Conservation (phyloP, 2,113 vertebrate species). For the Marcusenius ussheri region DNA sequence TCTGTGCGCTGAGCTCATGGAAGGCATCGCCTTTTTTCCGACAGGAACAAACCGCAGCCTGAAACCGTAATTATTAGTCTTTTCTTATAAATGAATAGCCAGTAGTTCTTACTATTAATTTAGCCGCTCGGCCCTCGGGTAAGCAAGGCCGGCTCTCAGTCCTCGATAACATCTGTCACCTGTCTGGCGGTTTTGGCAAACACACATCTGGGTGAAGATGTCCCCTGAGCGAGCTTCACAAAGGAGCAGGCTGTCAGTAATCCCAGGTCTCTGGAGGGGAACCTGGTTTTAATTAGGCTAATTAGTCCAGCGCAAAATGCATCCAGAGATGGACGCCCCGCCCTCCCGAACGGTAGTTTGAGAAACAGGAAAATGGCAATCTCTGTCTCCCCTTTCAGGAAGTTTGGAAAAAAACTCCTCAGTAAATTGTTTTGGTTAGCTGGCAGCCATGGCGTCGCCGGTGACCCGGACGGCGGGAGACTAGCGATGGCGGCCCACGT, state of each 20-base stretch:
- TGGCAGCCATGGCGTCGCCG: background rate
- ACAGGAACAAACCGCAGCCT: background rate
- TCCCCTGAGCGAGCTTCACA: background rate
- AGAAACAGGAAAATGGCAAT: slow-evolving; percentile 22
- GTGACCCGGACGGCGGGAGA: background rate
- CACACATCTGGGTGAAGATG: background rate
- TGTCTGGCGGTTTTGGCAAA: background rate
- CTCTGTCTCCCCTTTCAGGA: slow-evolving; percentile 13
- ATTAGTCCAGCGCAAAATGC: background rate
- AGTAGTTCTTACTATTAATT: background rate
- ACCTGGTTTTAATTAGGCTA: slow-evolving; percentile 24
- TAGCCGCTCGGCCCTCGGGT: background rate
- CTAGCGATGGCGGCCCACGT: background rate
- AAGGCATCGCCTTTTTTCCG: background rate
- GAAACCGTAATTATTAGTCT: background rate
- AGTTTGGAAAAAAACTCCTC: background rate
- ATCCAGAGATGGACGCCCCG: background rate
- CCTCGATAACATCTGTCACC: background rate
- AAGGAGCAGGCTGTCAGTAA: background rate
- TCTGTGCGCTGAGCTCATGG: slow-evolving; percentile 8
- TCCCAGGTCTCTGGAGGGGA: background rate
- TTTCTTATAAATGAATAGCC: background rate
- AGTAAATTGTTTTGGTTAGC: slow-evolving; percentile 1
- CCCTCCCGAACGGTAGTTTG: slow-evolving; percentile 16
- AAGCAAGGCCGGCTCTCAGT: background rate